Evolutionary conservation across 2,888 invertebrate species (phyloP).

Genomic region (Netelia fuscicornis): DNA sequence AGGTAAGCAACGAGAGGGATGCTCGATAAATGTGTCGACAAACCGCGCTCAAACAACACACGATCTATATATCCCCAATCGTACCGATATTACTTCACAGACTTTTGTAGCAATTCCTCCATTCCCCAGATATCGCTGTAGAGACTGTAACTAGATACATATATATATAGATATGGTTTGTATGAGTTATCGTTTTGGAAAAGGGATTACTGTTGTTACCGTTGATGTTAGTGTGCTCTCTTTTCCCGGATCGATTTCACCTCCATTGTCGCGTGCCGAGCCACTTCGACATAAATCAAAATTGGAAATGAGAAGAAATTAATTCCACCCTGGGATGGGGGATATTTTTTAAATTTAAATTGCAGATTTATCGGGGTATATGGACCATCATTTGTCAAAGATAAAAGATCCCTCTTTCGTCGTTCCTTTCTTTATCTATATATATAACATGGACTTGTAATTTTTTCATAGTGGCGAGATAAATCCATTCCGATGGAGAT

Average conservation of each 20-base stretch:
- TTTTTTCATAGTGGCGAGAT: not conserved
- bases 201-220: conserved; percentile 65
- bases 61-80: conserved; percentile 1
- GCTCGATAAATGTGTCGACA: conserved; percentile 60
- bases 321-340: conserved; percentile 28
- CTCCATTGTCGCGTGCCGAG: conserved; percentile 11
- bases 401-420: conserved; percentile 42
- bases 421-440: not conserved
- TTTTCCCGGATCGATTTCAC: conserved; percentile 10
- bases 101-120: conserved; percentile 40
- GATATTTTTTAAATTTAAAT: conserved; percentile 51
- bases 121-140: not conserved
- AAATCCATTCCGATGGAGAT: conserved; percentile 14
- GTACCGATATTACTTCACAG: conserved; percentile 19
- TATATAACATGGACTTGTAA: not conserved
- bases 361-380: conserved; percentile 52
- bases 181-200: conserved; percentile 62
- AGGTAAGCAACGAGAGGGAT: conserved; percentile 50
- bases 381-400: conserved; percentile 56
- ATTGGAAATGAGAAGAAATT: conserved; percentile 67
- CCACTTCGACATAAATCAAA: conserved; percentile 59
- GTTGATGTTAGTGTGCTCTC: conserved; percentile 43
- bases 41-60: conserved; percentile 48
- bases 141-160: not conserved
- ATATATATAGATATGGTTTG: conserved; percentile 2